Base-by-base conservation (phyloP, 2,113 vertebrate species). In the Semnornis frantzii region DNA sequence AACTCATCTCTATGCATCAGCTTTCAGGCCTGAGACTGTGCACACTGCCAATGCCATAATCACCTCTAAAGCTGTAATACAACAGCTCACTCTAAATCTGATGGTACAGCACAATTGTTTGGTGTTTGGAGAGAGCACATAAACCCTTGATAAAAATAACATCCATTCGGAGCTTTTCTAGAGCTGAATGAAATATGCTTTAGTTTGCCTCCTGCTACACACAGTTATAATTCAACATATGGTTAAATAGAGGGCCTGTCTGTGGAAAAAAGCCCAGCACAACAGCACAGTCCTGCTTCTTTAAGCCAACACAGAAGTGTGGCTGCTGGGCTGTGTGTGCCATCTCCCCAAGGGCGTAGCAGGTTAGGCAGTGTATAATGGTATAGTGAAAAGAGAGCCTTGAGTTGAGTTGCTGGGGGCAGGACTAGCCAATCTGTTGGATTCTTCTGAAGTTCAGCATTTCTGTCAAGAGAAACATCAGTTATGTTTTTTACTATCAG, bases 81-180 rank as follows among this genome's bases (percentile, higher is more conserved):
- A 63, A 24, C 65, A 70, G 65, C 71, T 76, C 72, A 62, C 33
- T 31, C 81, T 54, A 77, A 77, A 79, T 78, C 54, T 80, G 64
- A 87, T 42, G 34, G 63, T 39, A 44, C 73, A 77, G 75, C 46
- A 60, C 59, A 37, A 44, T 11, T 25, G 66, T 62, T 21, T 27
- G 73, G 33, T 69, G 30, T 89, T 90, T 71, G 30, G 69, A 85
- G 52, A 69, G 55, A 55, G 39, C n/a, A 90, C 20, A 39, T 59
- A 93, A 89, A 95, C 90, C 31, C 58, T 79, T 76, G 66, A 79
- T 63, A 81, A 87, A 94, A 92, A 89, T 93, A 5, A 46, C 50
- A 83, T 58, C 34, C 27, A 33, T 91, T 94, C 85, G 87, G 84
- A 70, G 62, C 72, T 85, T 88, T 92, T 70, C 77, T 84, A 64